phyloP scores from a whole-genome alignment of 2,888 invertebrate genomes.

The Piscicola geometra region DNA sequence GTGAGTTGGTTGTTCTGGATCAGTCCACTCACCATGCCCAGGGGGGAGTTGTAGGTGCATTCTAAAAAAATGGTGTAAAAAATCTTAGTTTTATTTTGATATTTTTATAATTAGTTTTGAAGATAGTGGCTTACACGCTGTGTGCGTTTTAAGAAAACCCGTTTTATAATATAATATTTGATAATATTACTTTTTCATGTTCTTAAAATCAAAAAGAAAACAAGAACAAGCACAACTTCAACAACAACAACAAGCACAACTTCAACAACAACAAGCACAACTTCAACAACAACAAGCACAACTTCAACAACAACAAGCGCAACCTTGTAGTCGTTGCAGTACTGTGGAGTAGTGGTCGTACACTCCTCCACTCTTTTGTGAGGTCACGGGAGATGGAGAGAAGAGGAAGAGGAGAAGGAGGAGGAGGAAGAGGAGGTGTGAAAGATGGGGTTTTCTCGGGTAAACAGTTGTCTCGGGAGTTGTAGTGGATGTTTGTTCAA shows the following conservation, averaged over 20 bases:
- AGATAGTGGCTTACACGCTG: too few species aligned
- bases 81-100: not conserved
- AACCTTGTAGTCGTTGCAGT: not conserved
- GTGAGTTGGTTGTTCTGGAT: constrained; percentile 35
- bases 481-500: constrained; percentile 20
- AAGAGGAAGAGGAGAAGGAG: not conserved
- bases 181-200: not conserved
- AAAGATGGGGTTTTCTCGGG: not conserved
- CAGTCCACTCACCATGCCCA: constrained; percentile 36
- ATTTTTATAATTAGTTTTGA: not conserved
- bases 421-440: too few species aligned
- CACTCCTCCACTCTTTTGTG: not conserved
- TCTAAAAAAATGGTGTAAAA: constrained; percentile 22
- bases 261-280: constrained; percentile 5
- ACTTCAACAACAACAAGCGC: not conserved
- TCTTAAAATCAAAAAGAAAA: constrained; percentile 4
- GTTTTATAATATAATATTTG: too few species aligned
- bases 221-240: not conserved
- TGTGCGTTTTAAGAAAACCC: too few species aligned
- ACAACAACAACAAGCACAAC: not conserved
- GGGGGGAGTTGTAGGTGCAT: constrained; percentile 34
- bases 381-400: not conserved
- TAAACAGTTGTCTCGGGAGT: constrained; percentile 33
- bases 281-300: not conserved
- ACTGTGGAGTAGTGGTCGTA: too few species aligned